Percentiles rank a stretch among this genome's conserved stretches.
Evolutionary conservation across 2,113 vertebrate genomes (phyloP).

Genomic region (Cichladusa arquata): DNA sequence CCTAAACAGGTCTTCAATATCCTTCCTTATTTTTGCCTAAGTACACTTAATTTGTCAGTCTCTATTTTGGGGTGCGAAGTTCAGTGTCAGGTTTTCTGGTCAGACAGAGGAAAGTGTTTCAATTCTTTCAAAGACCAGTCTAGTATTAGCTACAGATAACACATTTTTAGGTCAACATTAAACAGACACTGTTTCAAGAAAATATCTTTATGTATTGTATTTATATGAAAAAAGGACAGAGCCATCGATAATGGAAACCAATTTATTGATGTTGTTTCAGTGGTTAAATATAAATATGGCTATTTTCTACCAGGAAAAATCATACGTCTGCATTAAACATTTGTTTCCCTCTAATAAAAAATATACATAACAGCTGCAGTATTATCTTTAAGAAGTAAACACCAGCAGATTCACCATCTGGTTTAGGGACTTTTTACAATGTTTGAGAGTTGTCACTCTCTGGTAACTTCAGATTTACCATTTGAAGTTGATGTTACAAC

Average conservation of each 20-base stretch:
- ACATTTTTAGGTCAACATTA: neutral
- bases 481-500: conserved; percentile 10
- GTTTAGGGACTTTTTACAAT: conserved; percentile 43
- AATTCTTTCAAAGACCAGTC: neutral
- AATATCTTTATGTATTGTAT: neutral
- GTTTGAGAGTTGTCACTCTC: conserved; percentile 43
- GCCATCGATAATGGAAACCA: neutral
- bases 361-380: conserved; percentile 39
- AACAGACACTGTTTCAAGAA: neutral
- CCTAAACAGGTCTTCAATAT: neutral
- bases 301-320: conserved; percentile 44
- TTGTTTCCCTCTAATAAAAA: conserved; percentile 51
- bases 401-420: conserved; percentile 58
- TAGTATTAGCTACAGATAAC: neutral
- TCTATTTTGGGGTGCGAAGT: neutral
- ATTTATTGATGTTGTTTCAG: conserved; percentile 5
- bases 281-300: neutral
- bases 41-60: neutral
- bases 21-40: neutral
- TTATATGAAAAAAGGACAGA: conserved; percentile 1
- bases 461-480: conserved; percentile 37
- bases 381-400: conserved; percentile 57
- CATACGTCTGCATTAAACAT: conserved; percentile 30
- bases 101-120: neutral
- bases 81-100: neutral